A percentile compares a stretch with the other conserved stretches of the same genome.
phyloP scores from a whole-genome alignment of 2,797 vertebrate species.

The Arremon aurantiirostris region DNA sequence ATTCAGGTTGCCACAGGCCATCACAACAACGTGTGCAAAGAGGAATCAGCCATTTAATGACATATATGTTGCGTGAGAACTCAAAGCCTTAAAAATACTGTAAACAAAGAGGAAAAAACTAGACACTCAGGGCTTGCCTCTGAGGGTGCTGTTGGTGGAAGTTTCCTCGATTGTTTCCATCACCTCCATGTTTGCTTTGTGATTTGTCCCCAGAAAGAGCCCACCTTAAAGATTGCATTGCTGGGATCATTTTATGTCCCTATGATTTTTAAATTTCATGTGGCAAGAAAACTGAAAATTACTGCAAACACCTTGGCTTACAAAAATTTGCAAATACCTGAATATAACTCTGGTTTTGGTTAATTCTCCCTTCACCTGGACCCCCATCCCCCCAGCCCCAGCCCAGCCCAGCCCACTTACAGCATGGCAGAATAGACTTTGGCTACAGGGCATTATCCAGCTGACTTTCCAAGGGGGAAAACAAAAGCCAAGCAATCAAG shows the following conservation, averaged over 20 bases:
- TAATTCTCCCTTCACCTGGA: background rate
- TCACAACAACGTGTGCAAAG: conserved; percentile 50
- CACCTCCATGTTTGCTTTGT: fast-evolving
- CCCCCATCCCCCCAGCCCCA: background rate
- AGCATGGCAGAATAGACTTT: background rate
- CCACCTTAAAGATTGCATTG: background rate
- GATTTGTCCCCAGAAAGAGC: background rate
- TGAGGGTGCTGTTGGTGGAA: background rate
- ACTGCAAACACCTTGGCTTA: background rate
- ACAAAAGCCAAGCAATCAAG: conserved; percentile 74
- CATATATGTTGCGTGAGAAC: conserved; percentile 35
- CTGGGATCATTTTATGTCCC: background rate
- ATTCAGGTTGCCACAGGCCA: conserved; percentile 65
- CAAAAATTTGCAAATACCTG: background rate
- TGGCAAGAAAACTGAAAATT: background rate
- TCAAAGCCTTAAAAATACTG: conserved; percentile 7
- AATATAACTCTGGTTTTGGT: background rate
- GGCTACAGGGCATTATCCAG: conserved; percentile 41
- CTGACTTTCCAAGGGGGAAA: conserved; percentile 63
- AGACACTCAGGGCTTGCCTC: background rate
- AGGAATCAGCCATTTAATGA: conserved; percentile 51
- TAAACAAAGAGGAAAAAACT: conserved; percentile 24
- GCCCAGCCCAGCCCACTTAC: background rate
- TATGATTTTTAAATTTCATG: background rate
- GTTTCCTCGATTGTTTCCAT: background rate